Conservation (phyloP, 2,113 vertebrate genomes). For the Tricholaema leucomelas region DNA sequence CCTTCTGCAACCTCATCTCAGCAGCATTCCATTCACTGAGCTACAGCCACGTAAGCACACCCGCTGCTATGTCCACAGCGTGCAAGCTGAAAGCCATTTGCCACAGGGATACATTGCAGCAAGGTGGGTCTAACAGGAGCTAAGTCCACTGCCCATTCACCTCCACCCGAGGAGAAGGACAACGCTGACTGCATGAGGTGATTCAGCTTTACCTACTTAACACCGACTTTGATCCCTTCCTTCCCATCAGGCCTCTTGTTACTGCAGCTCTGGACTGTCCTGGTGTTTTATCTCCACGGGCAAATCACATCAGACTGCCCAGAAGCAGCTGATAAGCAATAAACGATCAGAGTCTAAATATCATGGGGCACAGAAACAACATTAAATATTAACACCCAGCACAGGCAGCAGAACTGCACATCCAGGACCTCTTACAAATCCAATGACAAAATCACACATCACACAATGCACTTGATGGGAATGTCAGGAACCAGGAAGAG, state of each 20-base stretch:
- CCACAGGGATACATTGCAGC: background rate
- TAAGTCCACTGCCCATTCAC: background rate
- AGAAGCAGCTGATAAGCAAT: conserved; percentile 23
- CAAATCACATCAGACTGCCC: background rate
- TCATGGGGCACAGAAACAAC: background rate
- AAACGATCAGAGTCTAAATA: background rate
- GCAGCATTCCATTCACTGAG: background rate
- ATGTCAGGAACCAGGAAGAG: background rate
- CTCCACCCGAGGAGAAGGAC: conserved; percentile 10
- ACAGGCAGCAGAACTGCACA: background rate
- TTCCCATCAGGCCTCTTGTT: background rate
- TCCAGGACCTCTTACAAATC: background rate
- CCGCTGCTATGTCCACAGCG: background rate
- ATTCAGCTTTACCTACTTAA: background rate
- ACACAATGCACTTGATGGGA: background rate
- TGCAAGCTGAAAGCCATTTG: background rate
- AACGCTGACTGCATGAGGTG: background rate
- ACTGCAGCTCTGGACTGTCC: background rate
- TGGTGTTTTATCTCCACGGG: background rate
- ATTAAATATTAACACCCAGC: background rate
- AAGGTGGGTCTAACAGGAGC: background rate
- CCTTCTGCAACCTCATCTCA: background rate
- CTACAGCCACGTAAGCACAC: background rate
- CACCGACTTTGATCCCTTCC: background rate
- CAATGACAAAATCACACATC: background rate